Base-by-base conservation (phyloP, 2,888 invertebrate genomes). In the Eilema sororculum region DNA sequence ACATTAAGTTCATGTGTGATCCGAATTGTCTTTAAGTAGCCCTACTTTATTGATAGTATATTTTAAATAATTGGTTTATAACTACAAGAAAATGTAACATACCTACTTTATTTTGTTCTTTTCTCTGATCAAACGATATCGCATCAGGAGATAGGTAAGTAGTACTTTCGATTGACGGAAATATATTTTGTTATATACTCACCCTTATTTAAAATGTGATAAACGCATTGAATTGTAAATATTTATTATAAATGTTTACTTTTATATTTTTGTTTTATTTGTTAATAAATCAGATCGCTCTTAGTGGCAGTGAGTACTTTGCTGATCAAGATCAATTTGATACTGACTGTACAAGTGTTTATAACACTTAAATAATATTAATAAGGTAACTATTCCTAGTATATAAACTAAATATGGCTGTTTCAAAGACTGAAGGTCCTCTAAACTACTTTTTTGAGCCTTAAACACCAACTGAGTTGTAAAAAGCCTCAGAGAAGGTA, bases 181-280 rank as follows among this genome's bases (percentile, higher is more conserved):
- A 90, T 91, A 90, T 90, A 91, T 92, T 91, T 91, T 93, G 87
- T 93, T 92, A 89, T 87, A 90, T 87, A 89, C 89, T 88, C 87
- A 89, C 87, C 88, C 91, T 91, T 89, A 90, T 90, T 91, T 89
- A 79, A 89, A 89, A 93, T 92, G 93, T 93, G 93, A 94, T 93
- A 93, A 85, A 85, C 82, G 86, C 88, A 90, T 90, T 89, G 85
- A 87, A 91, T 90, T 94, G 94, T 94, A 94, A 93, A 94, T 93
- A 93, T 90, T 90, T 93, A 93, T 92, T 93, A 93, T 85, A 93
- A 92, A 93, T 91, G 91, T 92, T 93, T 92, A 92, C 91, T 89
- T 90, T 89, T 86, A 87, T 70, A 74, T 60, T 76, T 66, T 75
- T 70, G 65, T 86, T 88, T 88, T 78, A 84, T 81, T 83, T 80